Conservation (phyloP, 2,113 vertebrate species). For the Larimichthys crocea region DNA sequence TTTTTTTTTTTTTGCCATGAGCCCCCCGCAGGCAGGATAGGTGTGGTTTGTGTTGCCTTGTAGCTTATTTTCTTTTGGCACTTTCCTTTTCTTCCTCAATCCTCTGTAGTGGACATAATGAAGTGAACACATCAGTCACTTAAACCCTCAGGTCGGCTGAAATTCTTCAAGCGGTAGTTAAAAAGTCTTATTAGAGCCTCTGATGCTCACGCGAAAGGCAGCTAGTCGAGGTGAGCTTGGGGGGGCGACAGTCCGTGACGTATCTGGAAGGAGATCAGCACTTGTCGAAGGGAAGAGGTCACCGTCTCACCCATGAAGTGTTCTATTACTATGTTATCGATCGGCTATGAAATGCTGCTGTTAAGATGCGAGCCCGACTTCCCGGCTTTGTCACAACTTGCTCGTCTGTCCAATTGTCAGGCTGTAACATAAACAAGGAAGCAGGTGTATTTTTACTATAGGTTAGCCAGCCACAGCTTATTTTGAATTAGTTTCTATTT, state of each 20-base stretch:
- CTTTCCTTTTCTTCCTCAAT: slow-evolving; percentile 38
- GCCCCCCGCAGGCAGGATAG: slow-evolving; percentile 54
- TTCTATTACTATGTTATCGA: slow-evolving; percentile 23
- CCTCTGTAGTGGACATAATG: slow-evolving; percentile 12
- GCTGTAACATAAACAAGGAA: slow-evolving; percentile 52
- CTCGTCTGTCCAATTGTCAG: slow-evolving; percentile 13
- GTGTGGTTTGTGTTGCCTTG: slow-evolving; percentile 61
- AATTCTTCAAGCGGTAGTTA: not conserved
- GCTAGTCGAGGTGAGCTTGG: not conserved
- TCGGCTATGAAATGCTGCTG: slow-evolving; percentile 18
- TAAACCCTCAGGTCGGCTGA: slow-evolving; percentile 48
- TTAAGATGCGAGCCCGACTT: slow-evolving; percentile 33
- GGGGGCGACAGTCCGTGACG: slow-evolving; percentile 4
- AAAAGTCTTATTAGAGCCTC: slow-evolving; percentile 41
- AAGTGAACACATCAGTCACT: slow-evolving; percentile 50
- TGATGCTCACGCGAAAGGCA: not conserved
- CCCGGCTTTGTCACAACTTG: slow-evolving; percentile 34
- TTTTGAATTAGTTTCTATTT: slow-evolving; percentile 57
- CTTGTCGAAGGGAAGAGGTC: slow-evolving; percentile 29
- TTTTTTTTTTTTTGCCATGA: slow-evolving; percentile 40
- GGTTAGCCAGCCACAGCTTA: slow-evolving; percentile 17
- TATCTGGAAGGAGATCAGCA: slow-evolving; percentile 20
- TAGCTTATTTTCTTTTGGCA: slow-evolving; percentile 44
- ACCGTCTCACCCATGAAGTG: slow-evolving; percentile 30
- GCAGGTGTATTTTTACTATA: slow-evolving; percentile 66